Percentiles rank a stretch among this genome's conserved stretches.
Conservation (phyloP, 2,797 vertebrate genomes). For the Silurus aristotelis region DNA sequence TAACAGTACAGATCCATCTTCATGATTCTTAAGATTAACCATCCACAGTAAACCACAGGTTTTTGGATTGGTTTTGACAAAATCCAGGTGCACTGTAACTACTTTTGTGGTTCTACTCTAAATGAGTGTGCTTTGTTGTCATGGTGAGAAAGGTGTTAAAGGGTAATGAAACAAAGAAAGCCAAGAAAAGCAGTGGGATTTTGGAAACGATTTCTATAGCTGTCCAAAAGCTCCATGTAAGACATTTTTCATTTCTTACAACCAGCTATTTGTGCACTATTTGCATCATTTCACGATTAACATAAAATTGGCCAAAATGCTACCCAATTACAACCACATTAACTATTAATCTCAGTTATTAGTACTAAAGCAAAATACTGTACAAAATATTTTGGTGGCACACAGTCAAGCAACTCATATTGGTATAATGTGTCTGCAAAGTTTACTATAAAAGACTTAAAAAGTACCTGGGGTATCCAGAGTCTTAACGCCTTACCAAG, state of each 20-base stretch:
- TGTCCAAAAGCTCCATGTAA: neutral
- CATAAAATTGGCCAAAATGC: neutral
- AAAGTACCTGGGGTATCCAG: neutral
- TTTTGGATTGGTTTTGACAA: neutral
- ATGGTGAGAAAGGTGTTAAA: neutral
- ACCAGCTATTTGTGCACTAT: neutral
- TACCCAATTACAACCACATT: neutral
- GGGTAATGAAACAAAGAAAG: neutral
- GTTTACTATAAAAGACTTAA: neutral
- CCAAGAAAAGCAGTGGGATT: neutral
- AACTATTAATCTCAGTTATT: neutral
- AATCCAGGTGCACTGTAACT: neutral
- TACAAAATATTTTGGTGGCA: no score
- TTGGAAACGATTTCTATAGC: neutral
- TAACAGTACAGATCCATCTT: no score
- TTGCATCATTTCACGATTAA: neutral
- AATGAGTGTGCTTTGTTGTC: neutral
- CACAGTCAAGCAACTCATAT: neutral
- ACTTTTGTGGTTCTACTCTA: neutral
- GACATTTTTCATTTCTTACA: neutral
- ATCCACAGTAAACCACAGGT: no score
- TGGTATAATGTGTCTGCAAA: neutral
- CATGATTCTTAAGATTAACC: no score
- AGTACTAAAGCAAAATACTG: neutral
- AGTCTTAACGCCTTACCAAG: neutral